Evolutionary conservation across 2,888 invertebrate species (phyloP), one percentile per base, ranked within the genome.

Genomic region (Oxystoma pomonae): DNA sequence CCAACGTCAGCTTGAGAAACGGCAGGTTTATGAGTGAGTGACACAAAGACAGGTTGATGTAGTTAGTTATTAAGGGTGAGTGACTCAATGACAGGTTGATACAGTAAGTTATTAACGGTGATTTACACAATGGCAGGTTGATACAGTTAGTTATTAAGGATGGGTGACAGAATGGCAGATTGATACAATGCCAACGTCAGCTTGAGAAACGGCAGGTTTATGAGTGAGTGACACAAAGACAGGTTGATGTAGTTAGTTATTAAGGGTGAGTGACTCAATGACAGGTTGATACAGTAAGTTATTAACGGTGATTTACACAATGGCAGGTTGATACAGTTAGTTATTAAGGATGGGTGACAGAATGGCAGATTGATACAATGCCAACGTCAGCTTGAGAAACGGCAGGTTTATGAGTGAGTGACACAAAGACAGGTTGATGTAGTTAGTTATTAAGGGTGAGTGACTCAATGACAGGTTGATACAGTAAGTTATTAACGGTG

Each of bases 131-230:
- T 80, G 97, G 98, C 78, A 85, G 98, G 55, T 85, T 98, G 55
- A 89, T 97, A 76, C 96, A 97, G 78, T 83, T 98, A 67, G 86
- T 97, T 53, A 94, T 97, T 71, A 98, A 96, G 80, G 92, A 92
- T 20, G 87, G 57, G 21, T 17, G 17, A 57, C 19, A n/a, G n/a
- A n/a, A n/a, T n/a, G n/a, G n/a, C n/a, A n/a, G n/a, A n/a, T n/a
- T n/a, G n/a, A n/a, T n/a, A n/a, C 21, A 76, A 78, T 59, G 79
- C 84, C 16, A 80, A 83, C 76, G 84, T 84, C 68, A 85, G 85
- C 69, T 90, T 95, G 7, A 90, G 90, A 76, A 95, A 95, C 80
- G 97, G 98, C 78, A 85, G 98, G 55, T 85, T 98, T 53, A 89
- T 97, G 80, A 92, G 92, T 20, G 87, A 59, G 21, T 17, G 17